Conservation (phyloP, 2,113 vertebrate genomes). For the Triplophysa rosa region DNA sequence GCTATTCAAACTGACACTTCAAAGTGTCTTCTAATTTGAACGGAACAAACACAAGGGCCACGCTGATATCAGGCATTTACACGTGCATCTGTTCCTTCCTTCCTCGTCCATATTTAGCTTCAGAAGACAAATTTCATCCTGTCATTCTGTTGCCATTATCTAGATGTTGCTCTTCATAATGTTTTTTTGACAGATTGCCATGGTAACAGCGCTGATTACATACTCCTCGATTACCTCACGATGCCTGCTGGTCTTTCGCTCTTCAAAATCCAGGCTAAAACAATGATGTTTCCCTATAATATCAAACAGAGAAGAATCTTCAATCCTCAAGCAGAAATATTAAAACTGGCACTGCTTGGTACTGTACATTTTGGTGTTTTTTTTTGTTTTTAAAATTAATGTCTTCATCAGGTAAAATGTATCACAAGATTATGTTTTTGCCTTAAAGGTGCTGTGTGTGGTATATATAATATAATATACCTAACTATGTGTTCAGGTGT, state of each 20-base stretch:
- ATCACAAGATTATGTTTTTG: too few species aligned
- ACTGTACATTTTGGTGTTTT: neutral
- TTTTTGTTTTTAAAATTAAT: neutral
- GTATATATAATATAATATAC: too few species aligned
- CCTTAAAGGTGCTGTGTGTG: too few species aligned
- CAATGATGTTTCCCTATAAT: neutral
- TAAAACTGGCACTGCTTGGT: neutral
- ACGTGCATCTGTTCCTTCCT: neutral
- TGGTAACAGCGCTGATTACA: constrained; percentile 45
- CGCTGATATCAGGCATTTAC: neutral
- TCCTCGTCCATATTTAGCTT: constrained; percentile 18
- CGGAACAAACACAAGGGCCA: neutral
- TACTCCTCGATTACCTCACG: constrained; percentile 45
- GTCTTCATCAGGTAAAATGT: too few species aligned
- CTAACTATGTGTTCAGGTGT: too few species aligned
- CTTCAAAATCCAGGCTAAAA: constrained; percentile 5
- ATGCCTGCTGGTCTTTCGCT: constrained; percentile 9
- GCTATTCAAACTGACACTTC: neutral
- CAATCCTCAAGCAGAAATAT: neutral
- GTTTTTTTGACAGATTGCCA: constrained; percentile 50
- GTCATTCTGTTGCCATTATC: constrained; percentile 43
- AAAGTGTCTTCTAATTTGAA: neutral
- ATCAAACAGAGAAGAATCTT: constrained; percentile 26
- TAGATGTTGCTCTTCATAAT: constrained; percentile 42
- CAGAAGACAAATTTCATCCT: constrained; percentile 32